Conservation (phyloP, 2,797 vertebrate species). For the Salmo trutta region DNA sequence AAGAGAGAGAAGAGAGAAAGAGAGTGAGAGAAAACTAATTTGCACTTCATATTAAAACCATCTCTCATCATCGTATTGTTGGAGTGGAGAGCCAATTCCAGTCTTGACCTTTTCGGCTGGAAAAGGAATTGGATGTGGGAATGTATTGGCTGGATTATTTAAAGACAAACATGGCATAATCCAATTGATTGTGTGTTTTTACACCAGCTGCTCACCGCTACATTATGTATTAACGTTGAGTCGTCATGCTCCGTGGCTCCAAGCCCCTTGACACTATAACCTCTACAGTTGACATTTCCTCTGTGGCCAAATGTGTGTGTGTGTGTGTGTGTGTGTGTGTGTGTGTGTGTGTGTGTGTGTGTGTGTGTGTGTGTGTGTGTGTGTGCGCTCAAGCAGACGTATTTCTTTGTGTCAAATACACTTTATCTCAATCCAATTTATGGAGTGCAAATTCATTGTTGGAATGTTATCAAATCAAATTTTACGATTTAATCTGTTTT, state of each 20-base stretch:
- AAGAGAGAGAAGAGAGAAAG: too few species aligned
- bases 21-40: too few species aligned
- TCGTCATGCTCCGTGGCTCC: conserved; percentile 14
- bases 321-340: background rate
- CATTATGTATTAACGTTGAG: conserved; percentile 48
- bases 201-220: conserved; percentile 41
- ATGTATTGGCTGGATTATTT: too few species aligned
- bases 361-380: background rate
- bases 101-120: too few species aligned
- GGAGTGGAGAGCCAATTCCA: too few species aligned
- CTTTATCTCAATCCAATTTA: background rate
- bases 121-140: too few species aligned
- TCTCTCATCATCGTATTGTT: too few species aligned
- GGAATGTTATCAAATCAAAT: too few species aligned
- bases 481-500: background rate
- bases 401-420: background rate
- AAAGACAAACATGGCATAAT: conserved; percentile 34
- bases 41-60: too few species aligned
- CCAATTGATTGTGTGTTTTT: conserved; percentile 47
- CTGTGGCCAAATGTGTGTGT: background rate
- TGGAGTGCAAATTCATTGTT: background rate
- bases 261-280: conserved; percentile 36
- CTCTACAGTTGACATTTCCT: conserved; percentile 23
- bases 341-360: background rate
- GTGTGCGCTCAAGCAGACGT: background rate